Evolutionary conservation across 2,888 invertebrate species (phyloP), one percentile per base, ranked within the genome.

Genomic region (Parapristionchus giblindavisi): DNA sequence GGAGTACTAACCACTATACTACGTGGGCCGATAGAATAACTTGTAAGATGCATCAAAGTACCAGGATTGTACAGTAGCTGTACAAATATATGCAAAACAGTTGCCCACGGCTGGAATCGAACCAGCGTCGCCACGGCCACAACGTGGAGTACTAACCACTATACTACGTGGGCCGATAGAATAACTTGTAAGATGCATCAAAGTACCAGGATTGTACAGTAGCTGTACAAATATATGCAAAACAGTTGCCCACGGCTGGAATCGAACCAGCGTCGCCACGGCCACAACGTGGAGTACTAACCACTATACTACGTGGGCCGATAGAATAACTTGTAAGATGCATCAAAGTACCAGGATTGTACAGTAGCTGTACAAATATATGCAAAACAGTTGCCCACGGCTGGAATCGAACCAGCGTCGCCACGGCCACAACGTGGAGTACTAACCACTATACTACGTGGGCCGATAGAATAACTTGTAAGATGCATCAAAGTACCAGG

Each of bases 1-100:
- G 78, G 81, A 81, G 81, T 81, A 81, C 81, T 81, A 81, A 81
- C 81, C 81, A 81, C 81, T 81, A 81, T 81, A 81, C 81, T 81
- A 81, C 80, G 70, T 79, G 79, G 79, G 79, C 79, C 79, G 75
- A 77, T 32, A 75, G 78, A 61, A 43, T 43, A 36, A 24, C 3
- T 60, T 14, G 36, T 24, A 38, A 29, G 32, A 48, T n/a, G n/a
- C n/a, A n/a, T n/a, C n/a, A n/a, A n/a, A n/a, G n/a, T n/a, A n/a
- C n/a, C n/a, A n/a, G n/a, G n/a, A n/a, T n/a, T n/a, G n/a, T n/a
- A n/a, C n/a, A n/a, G n/a, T n/a, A n/a, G n/a, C n/a, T n/a, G n/a
- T n/a, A n/a, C n/a, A n/a, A n/a, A n/a, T n/a, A n/a, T 21, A 48
- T 48, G 56, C 56, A 56, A 56, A 56, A 56, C n/a, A 56, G 56